A percentile compares a stretch with the other conserved stretches of the same genome.
phyloP scores from a whole-genome alignment of 2,797 vertebrate genomes.

The Orestias chungarensis region DNA sequence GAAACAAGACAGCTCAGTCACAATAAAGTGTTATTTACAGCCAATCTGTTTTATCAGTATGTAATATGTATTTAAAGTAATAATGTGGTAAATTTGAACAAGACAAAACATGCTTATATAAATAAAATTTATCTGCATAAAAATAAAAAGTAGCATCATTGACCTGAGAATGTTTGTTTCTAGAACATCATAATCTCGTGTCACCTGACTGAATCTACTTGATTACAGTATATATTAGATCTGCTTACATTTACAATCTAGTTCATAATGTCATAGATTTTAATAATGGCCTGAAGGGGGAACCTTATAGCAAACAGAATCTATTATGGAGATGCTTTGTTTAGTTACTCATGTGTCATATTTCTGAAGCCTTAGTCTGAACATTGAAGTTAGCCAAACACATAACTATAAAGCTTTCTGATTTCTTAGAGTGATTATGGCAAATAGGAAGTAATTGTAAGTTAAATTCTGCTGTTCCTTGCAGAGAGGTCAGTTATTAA shows the following conservation, averaged over 20 bases:
- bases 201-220: conserved; percentile 17
- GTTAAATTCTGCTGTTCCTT: neutral
- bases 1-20: conserved; percentile 57
- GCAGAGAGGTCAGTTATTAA: neutral
- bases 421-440: neutral
- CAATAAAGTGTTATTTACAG: conserved; percentile 21
- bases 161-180: conserved; percentile 20
- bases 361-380: too few relatives aligned
- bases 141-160: conserved; percentile 16
- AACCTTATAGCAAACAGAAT: conserved; percentile 6
- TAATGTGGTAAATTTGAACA: conserved; percentile 35
- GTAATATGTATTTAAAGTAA: conserved; percentile 29
- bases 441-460: neutral
- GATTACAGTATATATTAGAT: neutral
- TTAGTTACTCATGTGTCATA: neutral
- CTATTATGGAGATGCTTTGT: neutral
- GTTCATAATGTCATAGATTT: neutral
- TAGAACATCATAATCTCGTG: neutral
- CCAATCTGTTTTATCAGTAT: conserved; percentile 16
- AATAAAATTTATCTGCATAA: conserved; percentile 9
- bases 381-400: neutral
- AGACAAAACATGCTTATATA: neutral
- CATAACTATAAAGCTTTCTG: neutral
- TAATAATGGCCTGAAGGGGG: neutral
- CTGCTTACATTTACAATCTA: conserved; percentile 2